Percentiles rank a stretch among this genome's conserved stretches.
Evolutionary conservation across 2,797 vertebrate genomes (phyloP).

Genomic region (Philypnodon macrostomus): DNA sequence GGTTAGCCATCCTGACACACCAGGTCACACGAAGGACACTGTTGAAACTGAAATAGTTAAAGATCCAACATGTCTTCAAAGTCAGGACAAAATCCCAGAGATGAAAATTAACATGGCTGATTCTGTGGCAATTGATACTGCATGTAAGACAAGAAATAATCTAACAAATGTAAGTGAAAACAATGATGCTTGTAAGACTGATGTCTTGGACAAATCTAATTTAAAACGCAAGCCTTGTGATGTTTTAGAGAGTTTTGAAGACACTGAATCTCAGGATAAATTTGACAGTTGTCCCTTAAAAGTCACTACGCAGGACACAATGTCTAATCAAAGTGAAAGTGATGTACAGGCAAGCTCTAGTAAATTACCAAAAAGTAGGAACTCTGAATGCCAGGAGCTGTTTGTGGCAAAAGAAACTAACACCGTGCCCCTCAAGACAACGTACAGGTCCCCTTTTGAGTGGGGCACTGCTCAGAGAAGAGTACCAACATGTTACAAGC

Average conservation of each 20-base stretch:
- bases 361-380: neutral
- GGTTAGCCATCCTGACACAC: neutral
- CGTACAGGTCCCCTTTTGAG: conserved; percentile 71
- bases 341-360: neutral
- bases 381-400: neutral
- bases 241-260: neutral
- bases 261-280: neutral
- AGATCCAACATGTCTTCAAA: neutral
- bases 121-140: conserved; percentile 5
- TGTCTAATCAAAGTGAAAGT: neutral
- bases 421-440: conserved; percentile 61
- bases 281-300: neutral
- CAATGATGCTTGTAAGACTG: neutral
- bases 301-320: neutral
- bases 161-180: conserved; percentile 15
- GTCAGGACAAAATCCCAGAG: conserved; percentile 16
- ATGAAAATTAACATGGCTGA: neutral
- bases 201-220: conserved; percentile 1
- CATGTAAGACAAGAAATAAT: neutral
- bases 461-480: conserved; percentile 63
- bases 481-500: conserved; percentile 39
- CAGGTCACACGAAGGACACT: neutral
- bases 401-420: conserved; percentile 8
- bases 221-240: conserved; percentile 2
- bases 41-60: conserved; percentile 9